Percentiles rank a stretch among this genome's conserved stretches.
Conservation (phyloP, 2,113 vertebrate species). For the Dascyllus trimaculatus region DNA sequence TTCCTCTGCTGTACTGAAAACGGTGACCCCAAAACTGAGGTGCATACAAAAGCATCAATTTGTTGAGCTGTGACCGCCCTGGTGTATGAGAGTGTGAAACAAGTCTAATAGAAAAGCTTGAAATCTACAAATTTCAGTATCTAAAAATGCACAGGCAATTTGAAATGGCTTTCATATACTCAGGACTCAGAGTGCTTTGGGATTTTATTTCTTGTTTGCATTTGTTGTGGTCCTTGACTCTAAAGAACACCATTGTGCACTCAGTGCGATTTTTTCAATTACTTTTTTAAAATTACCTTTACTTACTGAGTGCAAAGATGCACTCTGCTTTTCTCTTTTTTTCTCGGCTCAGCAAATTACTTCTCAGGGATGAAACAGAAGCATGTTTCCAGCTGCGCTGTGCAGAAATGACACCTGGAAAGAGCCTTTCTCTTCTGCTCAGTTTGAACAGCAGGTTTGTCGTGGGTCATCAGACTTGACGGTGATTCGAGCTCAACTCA, state of each 20-base stretch:
- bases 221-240: conserved; percentile 27
- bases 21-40: too few relatives aligned
- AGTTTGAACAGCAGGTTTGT: conserved; percentile 32
- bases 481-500: conserved; percentile 9
- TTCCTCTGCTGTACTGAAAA: too few relatives aligned
- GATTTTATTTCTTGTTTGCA: conserved; percentile 7
- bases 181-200: background rate
- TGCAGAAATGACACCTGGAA: conserved; percentile 10
- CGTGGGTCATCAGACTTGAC: conserved; percentile 8
- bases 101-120: too few relatives aligned
- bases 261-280: conserved; percentile 16
- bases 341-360: conserved; percentile 1
- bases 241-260: conserved; percentile 25
- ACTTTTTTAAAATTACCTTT: conserved; percentile 18
- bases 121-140: too few relatives aligned
- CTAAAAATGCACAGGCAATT: background rate
- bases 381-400: conserved; percentile 11
- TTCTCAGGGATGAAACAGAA: conserved; percentile 1
- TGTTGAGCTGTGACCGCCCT: too few relatives aligned
- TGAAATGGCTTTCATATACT: background rate
- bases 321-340: background rate
- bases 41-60: too few relatives aligned
- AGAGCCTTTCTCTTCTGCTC: background rate
- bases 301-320: conserved; percentile 8
- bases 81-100: too few relatives aligned